phyloP scores from a whole-genome alignment of 2,113 vertebrate species.

The Corvus hawaiiensis region DNA sequence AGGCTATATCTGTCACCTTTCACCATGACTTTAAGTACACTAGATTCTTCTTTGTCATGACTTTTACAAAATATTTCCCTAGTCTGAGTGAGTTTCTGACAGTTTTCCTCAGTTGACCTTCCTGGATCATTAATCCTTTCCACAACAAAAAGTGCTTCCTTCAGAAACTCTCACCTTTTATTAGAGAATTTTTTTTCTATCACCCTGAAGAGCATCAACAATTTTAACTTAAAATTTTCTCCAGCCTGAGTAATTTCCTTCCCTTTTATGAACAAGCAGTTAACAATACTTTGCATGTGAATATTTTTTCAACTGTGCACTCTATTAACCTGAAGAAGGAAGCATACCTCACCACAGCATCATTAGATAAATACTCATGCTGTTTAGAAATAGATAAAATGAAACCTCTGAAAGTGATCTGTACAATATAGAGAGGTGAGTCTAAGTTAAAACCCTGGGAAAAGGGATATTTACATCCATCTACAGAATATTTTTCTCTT shows the following conservation, averaged over 20 bases:
- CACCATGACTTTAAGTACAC: not conserved
- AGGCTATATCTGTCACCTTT: not conserved
- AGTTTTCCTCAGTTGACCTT: not conserved
- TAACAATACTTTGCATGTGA: constrained; percentile 4
- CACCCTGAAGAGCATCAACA: not conserved
- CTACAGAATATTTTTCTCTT: not conserved
- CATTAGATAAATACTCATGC: not conserved
- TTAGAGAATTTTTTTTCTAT: not conserved
- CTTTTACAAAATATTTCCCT: not conserved
- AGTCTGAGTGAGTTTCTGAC: not conserved
- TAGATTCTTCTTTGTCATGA: not conserved
- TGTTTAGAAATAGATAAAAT: not conserved
- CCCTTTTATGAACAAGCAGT: not conserved
- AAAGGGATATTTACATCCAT: not conserved
- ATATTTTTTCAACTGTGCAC: not conserved
- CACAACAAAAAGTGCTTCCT: not conserved
- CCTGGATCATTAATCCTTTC: not conserved
- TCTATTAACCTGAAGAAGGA: not conserved
- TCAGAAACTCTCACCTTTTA: not conserved
- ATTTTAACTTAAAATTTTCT: not conserved
- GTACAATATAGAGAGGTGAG: not conserved
- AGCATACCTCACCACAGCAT: not conserved
- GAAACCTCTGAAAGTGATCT: not conserved
- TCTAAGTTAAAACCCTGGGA: not conserved
- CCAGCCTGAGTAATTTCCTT: not conserved